Evolutionary conservation across 2,888 invertebrate species (phyloP), one percentile per base, ranked within the genome.

Genomic region (Diarsia dahlii): DNA sequence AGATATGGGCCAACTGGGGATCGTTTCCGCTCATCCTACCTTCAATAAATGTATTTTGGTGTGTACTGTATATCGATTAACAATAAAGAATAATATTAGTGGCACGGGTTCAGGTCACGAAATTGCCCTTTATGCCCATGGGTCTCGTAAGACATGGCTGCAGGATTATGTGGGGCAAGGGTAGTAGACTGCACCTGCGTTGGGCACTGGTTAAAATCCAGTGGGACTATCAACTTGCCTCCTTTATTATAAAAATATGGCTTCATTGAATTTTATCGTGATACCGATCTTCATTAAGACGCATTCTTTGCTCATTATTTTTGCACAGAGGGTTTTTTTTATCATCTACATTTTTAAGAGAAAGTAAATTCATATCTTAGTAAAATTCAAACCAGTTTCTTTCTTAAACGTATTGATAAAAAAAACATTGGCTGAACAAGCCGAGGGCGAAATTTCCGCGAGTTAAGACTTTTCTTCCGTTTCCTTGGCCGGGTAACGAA

Each of bases 401-500:
- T 54, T 69, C 39, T 74, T 74, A 77, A 78, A 73, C 70, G 79
- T 80, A 85, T 81, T 85, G 85, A 68, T 72, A 34, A 63, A 79
- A 87, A 84, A 87, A 83, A 85, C 78, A 79, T 75, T 76, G 80
- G 52, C 62, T 72, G 79, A 80, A 88, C 75, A 87, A 87, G 81
- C 78, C 71, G 76, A 81, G 79, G 82, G 79, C 74, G 77, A 82
- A 86, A 84, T 87, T 87, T 78, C 84, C 74, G 78, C 80, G 84
- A 85, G 89, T 90, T 85, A 89, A 84, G 85, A 85, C 85, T 87
- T 87, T 86, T 81, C 85, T 88, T 85, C 81, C 87, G 80, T 88
- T 90, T 87, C 88, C 88, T 89, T 87, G 84, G 87, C 83, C 84
- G 88, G 71, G 89, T 90, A 91, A 91, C 91, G 90, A 92, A 91